phyloP scores from a whole-genome alignment of 1,140 invertebrate species.

The Lepidurus apus region DNA sequence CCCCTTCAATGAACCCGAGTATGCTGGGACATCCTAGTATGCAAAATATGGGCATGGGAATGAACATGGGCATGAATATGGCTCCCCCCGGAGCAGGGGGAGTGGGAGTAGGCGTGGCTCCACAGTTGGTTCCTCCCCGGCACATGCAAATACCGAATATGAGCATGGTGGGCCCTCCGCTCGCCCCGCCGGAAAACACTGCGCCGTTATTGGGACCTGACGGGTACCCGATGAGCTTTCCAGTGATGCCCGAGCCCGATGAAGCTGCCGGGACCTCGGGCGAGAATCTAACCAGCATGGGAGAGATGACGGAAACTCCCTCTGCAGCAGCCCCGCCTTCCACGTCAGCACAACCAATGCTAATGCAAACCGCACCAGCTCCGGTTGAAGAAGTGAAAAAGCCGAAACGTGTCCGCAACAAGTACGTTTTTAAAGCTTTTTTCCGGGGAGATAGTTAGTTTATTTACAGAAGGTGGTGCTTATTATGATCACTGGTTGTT shows the following conservation, averaged over 20 bases:
- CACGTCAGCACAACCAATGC: neutral
- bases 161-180: neutral
- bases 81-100: neutral
- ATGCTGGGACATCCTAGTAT: neutral
- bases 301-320: slow-evolving; percentile 3
- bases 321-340: slow-evolving; percentile 12
- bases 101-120: neutral
- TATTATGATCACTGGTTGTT: neutral
- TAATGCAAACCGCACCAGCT: neutral
- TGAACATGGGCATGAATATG: slow-evolving; percentile 8
- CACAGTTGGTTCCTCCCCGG: neutral
- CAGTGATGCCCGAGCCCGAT: slow-evolving; percentile 20
- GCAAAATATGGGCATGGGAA: neutral
- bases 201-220: slow-evolving; percentile 17
- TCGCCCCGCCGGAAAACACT: neutral
- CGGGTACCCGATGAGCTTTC: slow-evolving; percentile 17
- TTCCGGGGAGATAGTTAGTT: neutral
- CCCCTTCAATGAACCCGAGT: neutral
- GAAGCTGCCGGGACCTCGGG: slow-evolving; percentile 19
- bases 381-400: slow-evolving; percentile 4
- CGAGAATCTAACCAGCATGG: slow-evolving; percentile 14
- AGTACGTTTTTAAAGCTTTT: neutral
- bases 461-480: neutral
- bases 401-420: slow-evolving; percentile 9
- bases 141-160: neutral